A percentile compares a stretch with the other conserved stretches of the same genome.
Evolutionary conservation across 1,140 invertebrate genomes (phyloP).

Genomic region (Orchesella cincta): DNA sequence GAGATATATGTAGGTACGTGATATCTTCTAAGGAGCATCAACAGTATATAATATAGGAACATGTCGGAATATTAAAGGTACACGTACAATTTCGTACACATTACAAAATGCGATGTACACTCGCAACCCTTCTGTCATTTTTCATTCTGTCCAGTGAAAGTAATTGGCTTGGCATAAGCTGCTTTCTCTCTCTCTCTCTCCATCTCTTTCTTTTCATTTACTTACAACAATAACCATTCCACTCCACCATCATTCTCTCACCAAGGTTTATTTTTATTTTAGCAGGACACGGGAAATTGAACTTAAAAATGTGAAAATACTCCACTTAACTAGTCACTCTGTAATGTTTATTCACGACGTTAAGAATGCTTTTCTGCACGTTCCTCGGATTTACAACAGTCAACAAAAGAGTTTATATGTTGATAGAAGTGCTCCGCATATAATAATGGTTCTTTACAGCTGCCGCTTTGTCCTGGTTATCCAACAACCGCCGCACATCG

Average conservation of each 20-base stretch:
- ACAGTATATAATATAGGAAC: too few species aligned
- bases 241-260: neutral
- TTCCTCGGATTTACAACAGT: too few species aligned
- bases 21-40: too few species aligned
- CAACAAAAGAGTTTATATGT: too few species aligned
- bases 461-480: too few species aligned
- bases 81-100: too few species aligned
- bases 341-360: neutral
- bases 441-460: too few species aligned
- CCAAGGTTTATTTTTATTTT: neutral
- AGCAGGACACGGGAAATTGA: neutral
- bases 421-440: too few species aligned
- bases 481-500: neutral
- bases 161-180: constrained; percentile 39
- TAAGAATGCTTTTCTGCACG: too few species aligned
- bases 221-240: neutral
- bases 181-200: neutral
- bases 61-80: too few species aligned
- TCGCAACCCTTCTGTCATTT: constrained; percentile 39
- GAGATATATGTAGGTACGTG: too few species aligned
- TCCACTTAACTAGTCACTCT: neutral
- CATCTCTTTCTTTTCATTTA: neutral
- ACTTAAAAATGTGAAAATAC: neutral
- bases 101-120: too few species aligned
- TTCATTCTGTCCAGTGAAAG: constrained; percentile 40